Conservation (phyloP, 2,888 invertebrate species). For the Craniophora ligustri region DNA sequence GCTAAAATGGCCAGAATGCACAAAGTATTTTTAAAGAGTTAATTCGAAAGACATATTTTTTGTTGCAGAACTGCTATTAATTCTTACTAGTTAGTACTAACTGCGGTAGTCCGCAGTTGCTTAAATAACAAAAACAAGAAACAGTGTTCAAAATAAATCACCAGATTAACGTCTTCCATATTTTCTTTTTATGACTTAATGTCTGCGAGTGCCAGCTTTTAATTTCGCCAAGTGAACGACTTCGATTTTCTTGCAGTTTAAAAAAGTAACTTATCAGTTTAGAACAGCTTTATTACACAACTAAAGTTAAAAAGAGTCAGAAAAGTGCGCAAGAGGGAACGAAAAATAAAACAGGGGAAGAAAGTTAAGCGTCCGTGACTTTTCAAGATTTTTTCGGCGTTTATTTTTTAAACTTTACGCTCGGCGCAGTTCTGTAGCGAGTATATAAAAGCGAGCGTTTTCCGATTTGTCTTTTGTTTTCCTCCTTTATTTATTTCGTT, state of each 20-base stretch:
- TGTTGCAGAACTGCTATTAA: background rate
- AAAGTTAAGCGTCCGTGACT: constrained; percentile 89
- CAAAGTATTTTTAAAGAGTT: background rate
- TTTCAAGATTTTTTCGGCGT: constrained; percentile 87
- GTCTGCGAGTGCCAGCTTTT: constrained; percentile 85
- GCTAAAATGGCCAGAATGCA: background rate
- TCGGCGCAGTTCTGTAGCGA: constrained; percentile 69
- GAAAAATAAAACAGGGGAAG: constrained; percentile 88
- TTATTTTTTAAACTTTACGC: constrained; percentile 87
- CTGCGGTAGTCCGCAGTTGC: constrained; percentile 13
- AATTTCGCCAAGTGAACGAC: constrained; percentile 83
- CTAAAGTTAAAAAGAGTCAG: constrained; percentile 65
- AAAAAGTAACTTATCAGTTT: constrained; percentile 88
- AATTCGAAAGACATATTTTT: background rate
- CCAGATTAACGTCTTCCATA: constrained; percentile 77
- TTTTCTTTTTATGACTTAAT: constrained; percentile 85
- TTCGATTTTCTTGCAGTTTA: constrained; percentile 87
- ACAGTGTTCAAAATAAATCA: constrained; percentile 65
- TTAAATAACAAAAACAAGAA: constrained; percentile 51
- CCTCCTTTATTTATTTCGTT: constrained; percentile 68
- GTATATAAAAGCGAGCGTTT: constrained; percentile 81
- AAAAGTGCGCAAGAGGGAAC: constrained; percentile 79
- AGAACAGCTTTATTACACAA: constrained; percentile 67
- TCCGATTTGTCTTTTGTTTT: constrained; percentile 81
- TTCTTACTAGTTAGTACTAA: constrained; percentile 8